These are phyloP conservation scores for Tribolium castaneum DNA, from an alignment of 1,140 invertebrate species.

Conservation along the genomic window DNA sequence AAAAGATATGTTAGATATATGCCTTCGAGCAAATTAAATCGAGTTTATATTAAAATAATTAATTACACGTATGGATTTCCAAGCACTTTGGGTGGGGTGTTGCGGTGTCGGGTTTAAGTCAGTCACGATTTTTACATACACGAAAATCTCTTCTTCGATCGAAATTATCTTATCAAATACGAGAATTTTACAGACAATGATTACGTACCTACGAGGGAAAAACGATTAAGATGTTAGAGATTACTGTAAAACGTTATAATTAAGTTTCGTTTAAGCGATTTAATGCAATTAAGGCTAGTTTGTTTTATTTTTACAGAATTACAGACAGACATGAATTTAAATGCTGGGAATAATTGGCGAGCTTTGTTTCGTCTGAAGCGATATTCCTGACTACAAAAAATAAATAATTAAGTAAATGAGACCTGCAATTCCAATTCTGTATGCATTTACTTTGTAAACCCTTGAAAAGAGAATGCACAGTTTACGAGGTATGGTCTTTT, in stretches of 20 bases:
- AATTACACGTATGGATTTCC: neutral
- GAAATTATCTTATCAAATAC: conserved; percentile 5
- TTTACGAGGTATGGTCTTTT: neutral
- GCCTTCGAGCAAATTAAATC: neutral
- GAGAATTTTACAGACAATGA: neutral
- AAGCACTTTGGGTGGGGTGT: neutral
- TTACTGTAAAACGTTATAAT: neutral
- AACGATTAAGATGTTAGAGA: neutral
- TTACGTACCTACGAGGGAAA: neutral
- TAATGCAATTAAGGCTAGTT: neutral
- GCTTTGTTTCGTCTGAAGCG: neutral
- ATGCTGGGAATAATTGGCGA: neutral
- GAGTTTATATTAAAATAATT: neutral
- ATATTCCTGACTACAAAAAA: neutral
- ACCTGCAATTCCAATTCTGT: too few species aligned
- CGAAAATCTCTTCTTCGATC: neutral
- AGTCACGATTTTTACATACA: neutral
- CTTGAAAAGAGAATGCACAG: neutral
- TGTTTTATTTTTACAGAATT: neutral
- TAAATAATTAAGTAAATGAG: neutral
- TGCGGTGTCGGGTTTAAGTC: neutral
- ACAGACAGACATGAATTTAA: neutral
- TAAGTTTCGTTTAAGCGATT: neutral
- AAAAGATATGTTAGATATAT: neutral
- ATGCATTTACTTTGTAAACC: too few species aligned